Evolutionary conservation across 2,888 invertebrate species (phyloP).

Genomic region (Cacoxenus indagator): DNA sequence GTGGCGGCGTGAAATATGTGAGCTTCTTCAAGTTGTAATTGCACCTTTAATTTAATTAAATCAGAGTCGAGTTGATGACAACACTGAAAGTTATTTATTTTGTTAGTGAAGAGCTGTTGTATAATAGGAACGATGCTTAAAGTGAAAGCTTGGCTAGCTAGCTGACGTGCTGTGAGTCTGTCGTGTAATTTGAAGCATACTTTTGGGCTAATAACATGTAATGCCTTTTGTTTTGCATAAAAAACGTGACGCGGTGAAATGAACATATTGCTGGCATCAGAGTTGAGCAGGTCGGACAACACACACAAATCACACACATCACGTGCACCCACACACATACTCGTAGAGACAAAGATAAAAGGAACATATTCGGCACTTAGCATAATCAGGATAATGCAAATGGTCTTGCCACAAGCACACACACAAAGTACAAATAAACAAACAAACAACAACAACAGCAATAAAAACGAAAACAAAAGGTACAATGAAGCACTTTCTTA

Average conservation of each 20-base stretch:
- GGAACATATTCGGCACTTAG: constrained; percentile 12
- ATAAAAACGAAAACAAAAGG: neutral
- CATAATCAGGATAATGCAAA: constrained; percentile 15
- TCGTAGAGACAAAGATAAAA: neutral
- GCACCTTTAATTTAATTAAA: constrained; percentile 7
- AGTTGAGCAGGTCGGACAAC: neutral
- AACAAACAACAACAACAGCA: neutral
- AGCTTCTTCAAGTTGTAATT: too few relatives aligned
- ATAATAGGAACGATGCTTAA: too few relatives aligned
- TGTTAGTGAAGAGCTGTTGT: neutral
- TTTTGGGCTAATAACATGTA: neutral
- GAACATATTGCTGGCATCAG: neutral
- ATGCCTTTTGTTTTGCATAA: constrained; percentile 6
- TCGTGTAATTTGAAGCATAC: neutral
- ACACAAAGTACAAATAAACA: neutral
- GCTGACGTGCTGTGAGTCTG: too few relatives aligned
- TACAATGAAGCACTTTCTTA: neutral
- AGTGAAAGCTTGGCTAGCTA: neutral
- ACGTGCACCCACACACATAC: neutral
- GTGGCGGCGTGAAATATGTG: too few relatives aligned
- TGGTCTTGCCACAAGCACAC: neutral
- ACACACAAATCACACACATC: neutral
- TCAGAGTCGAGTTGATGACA: neutral
- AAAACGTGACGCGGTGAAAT: neutral
- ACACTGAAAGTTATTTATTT: neutral